phyloP scores from a whole-genome alignment of 2,113 vertebrate species.

The Myocastor coypus region DNA sequence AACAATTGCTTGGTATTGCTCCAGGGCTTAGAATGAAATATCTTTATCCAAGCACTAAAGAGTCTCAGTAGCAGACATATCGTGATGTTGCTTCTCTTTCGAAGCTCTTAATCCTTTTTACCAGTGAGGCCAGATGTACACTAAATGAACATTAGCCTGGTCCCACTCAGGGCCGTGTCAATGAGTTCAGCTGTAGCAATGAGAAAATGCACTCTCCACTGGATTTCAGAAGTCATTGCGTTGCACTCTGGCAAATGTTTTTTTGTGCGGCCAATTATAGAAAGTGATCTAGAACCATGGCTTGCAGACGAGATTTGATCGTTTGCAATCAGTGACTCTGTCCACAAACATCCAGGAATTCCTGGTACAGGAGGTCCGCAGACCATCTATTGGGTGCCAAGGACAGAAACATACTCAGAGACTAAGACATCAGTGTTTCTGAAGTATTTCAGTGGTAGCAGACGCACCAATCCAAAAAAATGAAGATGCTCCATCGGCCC shows the following conservation, averaged over 20 bases:
- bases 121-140: constrained; percentile 64
- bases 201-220: not conserved
- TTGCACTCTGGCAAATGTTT: constrained; percentile 33
- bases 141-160: constrained; percentile 65
- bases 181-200: constrained; percentile 12
- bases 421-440: not conserved
- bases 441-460: not conserved
- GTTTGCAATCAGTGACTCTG: not conserved
- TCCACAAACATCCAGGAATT: not conserved
- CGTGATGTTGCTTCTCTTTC: constrained; percentile 61
- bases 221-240: not conserved
- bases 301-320: not conserved
- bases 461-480: not conserved
- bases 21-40: constrained; percentile 48
- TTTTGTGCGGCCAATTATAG: not conserved
- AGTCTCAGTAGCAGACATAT: constrained; percentile 45
- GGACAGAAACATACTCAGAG: not conserved
- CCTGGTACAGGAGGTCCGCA: too few relatives aligned
- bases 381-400: not conserved
- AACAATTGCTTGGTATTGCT: constrained; percentile 52
- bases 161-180: not conserved
- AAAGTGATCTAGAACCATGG: not conserved
- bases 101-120: constrained; percentile 75
- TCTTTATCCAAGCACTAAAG: constrained; percentile 68
- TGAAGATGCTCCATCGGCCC: not conserved